A percentile compares a stretch with the other conserved stretches of the same genome.
Evolutionary conservation across 2,797 vertebrate species (phyloP).

Genomic region (Anguilla anguilla): DNA sequence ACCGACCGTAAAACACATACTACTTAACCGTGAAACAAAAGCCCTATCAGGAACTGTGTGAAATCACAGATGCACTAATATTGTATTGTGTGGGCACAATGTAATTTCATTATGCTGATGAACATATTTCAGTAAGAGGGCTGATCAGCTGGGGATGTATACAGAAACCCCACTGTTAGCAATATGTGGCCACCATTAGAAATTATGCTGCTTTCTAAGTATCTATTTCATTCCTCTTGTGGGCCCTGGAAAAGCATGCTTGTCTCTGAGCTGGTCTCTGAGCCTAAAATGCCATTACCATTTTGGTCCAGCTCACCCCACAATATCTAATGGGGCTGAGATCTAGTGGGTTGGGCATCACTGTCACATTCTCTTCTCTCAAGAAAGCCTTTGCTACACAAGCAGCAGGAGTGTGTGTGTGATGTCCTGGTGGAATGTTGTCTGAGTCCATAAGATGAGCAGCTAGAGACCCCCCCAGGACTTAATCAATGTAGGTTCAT

Average conservation of each 20-base stretch:
- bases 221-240: constrained; percentile 17
- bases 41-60: neutral
- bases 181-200: constrained; percentile 5
- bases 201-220: neutral
- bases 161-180: constrained; percentile 19
- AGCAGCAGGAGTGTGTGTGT: neutral
- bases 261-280: neutral
- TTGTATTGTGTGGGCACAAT: neutral
- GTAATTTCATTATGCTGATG: neutral
- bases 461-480: neutral
- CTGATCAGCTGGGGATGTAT: neutral
- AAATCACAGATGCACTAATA: neutral
- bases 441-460: neutral
- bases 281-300: neutral
- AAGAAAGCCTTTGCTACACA: neutral
- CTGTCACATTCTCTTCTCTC: neutral
- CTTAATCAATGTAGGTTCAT: neutral
- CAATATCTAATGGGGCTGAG: neutral
- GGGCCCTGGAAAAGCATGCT: neutral
- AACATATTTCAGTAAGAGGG: neutral
- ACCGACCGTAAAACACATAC: neutral
- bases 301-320: neutral
- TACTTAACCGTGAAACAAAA: neutral
- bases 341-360: neutral
- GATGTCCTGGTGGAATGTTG: neutral